Conservation (phyloP, 2,113 vertebrate species). For the Gallinago jamesoni region DNA sequence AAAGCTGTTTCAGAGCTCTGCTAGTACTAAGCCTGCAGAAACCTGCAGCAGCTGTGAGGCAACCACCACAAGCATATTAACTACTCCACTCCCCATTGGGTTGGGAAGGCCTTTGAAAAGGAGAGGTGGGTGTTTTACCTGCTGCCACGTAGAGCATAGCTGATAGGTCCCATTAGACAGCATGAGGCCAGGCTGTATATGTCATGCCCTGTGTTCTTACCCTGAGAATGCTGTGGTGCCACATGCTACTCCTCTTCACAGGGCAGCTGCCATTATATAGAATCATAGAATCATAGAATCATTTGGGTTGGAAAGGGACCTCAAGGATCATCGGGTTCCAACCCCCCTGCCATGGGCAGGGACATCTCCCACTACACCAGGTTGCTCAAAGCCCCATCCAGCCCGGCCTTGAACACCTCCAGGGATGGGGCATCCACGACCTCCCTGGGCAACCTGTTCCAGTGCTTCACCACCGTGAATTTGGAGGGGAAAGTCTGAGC, state of each 20-base stretch:
- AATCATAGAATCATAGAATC: too few relatives aligned
- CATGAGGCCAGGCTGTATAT: neutral
- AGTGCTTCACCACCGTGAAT: too few relatives aligned
- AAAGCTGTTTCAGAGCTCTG: neutral
- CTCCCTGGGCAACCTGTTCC: too few relatives aligned
- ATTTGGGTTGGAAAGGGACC: too few relatives aligned
- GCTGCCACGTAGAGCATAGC: neutral
- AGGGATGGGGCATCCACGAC: too few relatives aligned
- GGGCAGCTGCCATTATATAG: neutral
- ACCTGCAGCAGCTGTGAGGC: neutral
- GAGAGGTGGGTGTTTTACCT: neutral
- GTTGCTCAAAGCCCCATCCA: too few relatives aligned
- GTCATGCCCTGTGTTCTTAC: neutral
- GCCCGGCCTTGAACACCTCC: too few relatives aligned
- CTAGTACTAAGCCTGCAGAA: neutral
- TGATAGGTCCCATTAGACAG: neutral
- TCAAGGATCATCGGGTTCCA: too few relatives aligned
- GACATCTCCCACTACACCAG: too few relatives aligned
- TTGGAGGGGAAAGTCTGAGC: neutral
- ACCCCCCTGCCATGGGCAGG: too few relatives aligned
- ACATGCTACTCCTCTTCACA: neutral
- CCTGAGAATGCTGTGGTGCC: neutral
- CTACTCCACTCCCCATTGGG: neutral
- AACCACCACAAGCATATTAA: accelerated
- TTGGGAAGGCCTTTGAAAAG: neutral